A percentile compares a stretch with the other conserved stretches of the same genome.
Evolutionary conservation across 2,888 invertebrate species (phyloP).

Genomic region (Drosophila kanekoi): DNA sequence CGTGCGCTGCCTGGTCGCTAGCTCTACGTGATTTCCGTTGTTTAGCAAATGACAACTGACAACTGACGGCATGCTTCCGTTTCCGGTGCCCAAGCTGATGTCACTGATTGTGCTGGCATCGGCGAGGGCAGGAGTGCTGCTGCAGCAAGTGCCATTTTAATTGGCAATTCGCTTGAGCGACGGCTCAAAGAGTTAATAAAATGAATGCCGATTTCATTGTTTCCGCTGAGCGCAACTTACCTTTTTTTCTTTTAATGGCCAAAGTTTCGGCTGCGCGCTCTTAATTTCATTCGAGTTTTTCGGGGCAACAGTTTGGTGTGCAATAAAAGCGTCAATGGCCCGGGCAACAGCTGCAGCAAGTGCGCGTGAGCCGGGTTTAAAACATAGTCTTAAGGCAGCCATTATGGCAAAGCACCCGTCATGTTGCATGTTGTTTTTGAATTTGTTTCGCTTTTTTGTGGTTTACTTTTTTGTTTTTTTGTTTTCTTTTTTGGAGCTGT

Average conservation of each 20-base stretch:
- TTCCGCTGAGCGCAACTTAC: conserved; percentile 35
- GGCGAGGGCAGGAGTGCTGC: neutral
- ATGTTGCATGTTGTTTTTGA: conserved; percentile 45
- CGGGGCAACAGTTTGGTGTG: conserved; percentile 64
- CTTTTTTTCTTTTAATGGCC: conserved; percentile 31
- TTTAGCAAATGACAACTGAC: conserved; percentile 31
- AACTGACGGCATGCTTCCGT: conserved; percentile 22
- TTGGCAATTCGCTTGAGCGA: conserved; percentile 59
- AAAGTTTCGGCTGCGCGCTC: conserved; percentile 49
- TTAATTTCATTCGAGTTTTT: conserved; percentile 62
- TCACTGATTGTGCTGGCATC: neutral
- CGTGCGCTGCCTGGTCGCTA: neutral
- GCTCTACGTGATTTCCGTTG: conserved; percentile 38
- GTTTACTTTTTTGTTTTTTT: conserved; percentile 13
- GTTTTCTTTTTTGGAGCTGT: conserved; percentile 37
- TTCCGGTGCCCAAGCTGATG: conserved; percentile 15
- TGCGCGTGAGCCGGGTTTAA: conserved; percentile 56
- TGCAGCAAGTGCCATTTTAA: conserved; percentile 49
- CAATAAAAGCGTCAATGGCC: conserved; percentile 70
- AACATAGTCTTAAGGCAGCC: conserved; percentile 61
- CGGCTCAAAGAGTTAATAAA: conserved; percentile 69
- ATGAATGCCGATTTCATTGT: conserved; percentile 63
- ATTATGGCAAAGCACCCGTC: conserved; percentile 55
- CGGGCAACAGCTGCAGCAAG: conserved; percentile 53
- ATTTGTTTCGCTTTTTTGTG: conserved; percentile 19